These are phyloP conservation scores for Pseudochirops cupreus DNA, from an alignment of 2,797 vertebrate genomes.

Conservation along the genomic window DNA sequence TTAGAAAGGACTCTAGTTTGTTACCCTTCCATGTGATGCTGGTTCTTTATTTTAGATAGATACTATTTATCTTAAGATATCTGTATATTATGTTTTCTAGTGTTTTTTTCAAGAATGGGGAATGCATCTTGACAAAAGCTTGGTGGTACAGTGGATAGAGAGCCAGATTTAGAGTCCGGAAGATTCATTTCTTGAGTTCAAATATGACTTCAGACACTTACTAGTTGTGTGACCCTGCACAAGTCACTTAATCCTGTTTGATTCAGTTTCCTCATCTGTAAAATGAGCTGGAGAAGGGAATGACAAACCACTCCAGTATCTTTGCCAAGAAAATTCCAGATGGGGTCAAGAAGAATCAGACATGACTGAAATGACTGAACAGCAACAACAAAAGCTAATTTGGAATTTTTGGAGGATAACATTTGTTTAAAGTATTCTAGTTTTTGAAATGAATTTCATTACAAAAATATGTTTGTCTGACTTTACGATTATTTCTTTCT, in stretches of 20 bases:
- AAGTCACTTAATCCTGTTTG: not conserved
- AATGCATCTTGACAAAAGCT: not conserved
- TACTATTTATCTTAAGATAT: not conserved
- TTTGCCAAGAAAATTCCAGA: not conserved
- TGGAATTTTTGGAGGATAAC: not conserved
- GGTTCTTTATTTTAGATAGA: not conserved
- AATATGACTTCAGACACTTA: not conserved
- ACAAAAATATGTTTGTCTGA: not conserved
- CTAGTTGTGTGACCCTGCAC: not conserved
- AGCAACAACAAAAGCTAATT: not conserved
- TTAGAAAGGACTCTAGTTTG: not conserved
- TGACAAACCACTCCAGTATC: not conserved
- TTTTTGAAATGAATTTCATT: not conserved
- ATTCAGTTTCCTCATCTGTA: not conserved
- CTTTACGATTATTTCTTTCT: not conserved
- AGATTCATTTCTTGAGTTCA: not conserved
- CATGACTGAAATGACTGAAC: not conserved
- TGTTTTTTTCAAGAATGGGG: not conserved
- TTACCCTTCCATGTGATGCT: not conserved
- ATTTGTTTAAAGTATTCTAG: not conserved
- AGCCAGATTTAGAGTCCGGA: not conserved
- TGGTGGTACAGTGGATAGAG: not conserved
- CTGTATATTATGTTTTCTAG: not conserved
- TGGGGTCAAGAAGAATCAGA: not conserved
- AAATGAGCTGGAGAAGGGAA: not conserved